These are phyloP conservation scores for Merluccius polli DNA, from an alignment of 2,797 vertebrate species.

Conservation along the genomic window DNA sequence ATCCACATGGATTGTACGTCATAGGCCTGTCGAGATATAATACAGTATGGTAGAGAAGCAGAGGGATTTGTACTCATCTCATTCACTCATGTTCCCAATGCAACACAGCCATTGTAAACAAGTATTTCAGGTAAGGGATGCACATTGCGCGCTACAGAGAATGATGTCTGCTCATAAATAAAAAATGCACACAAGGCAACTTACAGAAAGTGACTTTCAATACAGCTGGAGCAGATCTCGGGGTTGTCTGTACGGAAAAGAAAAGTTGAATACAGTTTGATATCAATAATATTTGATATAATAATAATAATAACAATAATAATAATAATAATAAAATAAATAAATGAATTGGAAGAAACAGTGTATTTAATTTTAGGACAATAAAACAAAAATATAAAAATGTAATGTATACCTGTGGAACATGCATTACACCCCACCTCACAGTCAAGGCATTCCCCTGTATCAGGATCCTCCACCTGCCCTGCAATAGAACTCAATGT, in stretches of 20 bases:
- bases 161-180: conserved; percentile 1
- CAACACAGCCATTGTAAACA: neutral
- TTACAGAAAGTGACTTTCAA: conserved; percentile 76
- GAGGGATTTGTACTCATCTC: neutral
- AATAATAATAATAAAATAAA: too few species aligned
- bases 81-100: neutral
- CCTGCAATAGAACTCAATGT: conserved; percentile 58
- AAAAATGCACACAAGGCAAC: conserved; percentile 38
- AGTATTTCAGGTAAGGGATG: neutral
- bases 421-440: conserved; percentile 75
- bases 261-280: conserved; percentile 22
- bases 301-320: neutral
- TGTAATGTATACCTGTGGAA: conserved; percentile 65
- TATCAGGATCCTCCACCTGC: conserved; percentile 75
- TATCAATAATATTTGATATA: conserved; percentile 1
- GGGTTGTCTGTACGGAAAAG: conserved; percentile 64
- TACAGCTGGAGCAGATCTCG: conserved; percentile 72
- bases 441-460: conserved; percentile 77
- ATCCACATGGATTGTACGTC: neutral
- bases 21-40: neutral
- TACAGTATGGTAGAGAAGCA: neutral
- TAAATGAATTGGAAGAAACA: neutral
- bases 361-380: neutral
- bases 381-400: neutral
- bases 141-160: neutral